Evolutionary conservation across 1,140 invertebrate species (phyloP).

Genomic region (Mercenaria mercenaria): DNA sequence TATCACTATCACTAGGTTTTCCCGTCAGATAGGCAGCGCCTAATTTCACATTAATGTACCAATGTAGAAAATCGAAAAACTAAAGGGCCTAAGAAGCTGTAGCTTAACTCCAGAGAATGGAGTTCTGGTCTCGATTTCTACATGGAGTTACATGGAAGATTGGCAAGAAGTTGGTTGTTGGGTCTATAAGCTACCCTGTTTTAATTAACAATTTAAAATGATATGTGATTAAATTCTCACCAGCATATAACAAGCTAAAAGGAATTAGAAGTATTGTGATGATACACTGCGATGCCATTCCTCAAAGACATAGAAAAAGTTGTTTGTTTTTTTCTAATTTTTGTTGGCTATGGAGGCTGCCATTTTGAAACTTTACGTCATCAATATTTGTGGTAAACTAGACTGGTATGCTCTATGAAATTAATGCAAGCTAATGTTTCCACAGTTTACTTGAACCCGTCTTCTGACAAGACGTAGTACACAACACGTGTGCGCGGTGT

Average conservation of each 20-base stretch:
- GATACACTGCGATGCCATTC: neutral
- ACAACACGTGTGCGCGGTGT: slow-evolving; percentile 72
- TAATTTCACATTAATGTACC: too few species aligned
- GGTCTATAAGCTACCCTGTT: too few species aligned
- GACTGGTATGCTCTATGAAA: neutral
- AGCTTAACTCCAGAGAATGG: too few species aligned
- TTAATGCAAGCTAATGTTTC: neutral
- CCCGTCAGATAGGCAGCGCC: too few species aligned
- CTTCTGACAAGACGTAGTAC: slow-evolving; percentile 63
- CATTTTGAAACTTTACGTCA: slow-evolving; percentile 52
- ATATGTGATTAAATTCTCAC: neutral
- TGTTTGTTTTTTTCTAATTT: neutral
- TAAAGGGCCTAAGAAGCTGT: too few species aligned
- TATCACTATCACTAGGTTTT: too few species aligned
- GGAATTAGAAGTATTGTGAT: neutral
- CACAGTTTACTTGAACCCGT: neutral
- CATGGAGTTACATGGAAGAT: too few species aligned
- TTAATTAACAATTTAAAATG: too few species aligned
- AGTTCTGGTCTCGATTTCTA: too few species aligned
- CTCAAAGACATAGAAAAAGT: neutral
- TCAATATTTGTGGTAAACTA: neutral
- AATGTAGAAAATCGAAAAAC: too few species aligned
- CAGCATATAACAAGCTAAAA: neutral
- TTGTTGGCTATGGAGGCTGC: neutral
- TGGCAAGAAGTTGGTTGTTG: too few species aligned